Base-by-base conservation (phyloP, 2,113 vertebrate genomes). In the Peromyscus californicus region DNA sequence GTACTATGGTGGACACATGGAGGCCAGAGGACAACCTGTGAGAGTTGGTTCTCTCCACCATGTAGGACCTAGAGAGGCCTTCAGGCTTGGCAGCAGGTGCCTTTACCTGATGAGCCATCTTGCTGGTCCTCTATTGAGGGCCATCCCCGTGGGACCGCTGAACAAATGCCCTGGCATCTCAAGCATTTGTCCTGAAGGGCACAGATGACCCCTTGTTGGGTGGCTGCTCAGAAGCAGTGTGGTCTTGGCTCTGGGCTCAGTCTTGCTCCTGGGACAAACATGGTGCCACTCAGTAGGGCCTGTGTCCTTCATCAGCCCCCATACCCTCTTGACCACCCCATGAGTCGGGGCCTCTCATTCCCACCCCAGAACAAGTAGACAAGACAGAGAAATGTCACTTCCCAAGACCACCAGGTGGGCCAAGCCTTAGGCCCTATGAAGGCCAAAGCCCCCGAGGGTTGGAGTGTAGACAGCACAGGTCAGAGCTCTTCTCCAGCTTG, bases 391-490 rank as follows among this genome's bases (percentile, higher is more conserved):
- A 72, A 24, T 4, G 6, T 26, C 36, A 21, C 5, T 24, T 26
- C 57, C 29, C 4, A 61, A 72, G 51, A 19, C 12, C 16, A 88
- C 67, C 3, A n/a, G 13, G 69, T 74, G 24, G 48, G 36, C 3
- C 51, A 42, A 31, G 36, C 36, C 69, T 90, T 22, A 76, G 29
- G 33, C 21, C 42, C 61, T 0, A 7, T 45, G 69, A 48, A 31
- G 16, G 0, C 29, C 7, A 0, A 5, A 69, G 7, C 1, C 4
- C 16, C 19, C 7, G 12, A 6, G 33, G 63, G 51, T 21, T 42
- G 33, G 67, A 31, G 1, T 12, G n/a, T 6, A 3, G 36, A n/a
- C 0, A 0, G 21, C 29, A 21, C 0, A 3, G 24, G 33, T 42
- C 11, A 11, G 2, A 1, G 36, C 31, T 67, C 33, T 7, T 1